Evolutionary conservation across 1,140 invertebrate species (phyloP).

Genomic region (Drosophila mojavensis): DNA sequence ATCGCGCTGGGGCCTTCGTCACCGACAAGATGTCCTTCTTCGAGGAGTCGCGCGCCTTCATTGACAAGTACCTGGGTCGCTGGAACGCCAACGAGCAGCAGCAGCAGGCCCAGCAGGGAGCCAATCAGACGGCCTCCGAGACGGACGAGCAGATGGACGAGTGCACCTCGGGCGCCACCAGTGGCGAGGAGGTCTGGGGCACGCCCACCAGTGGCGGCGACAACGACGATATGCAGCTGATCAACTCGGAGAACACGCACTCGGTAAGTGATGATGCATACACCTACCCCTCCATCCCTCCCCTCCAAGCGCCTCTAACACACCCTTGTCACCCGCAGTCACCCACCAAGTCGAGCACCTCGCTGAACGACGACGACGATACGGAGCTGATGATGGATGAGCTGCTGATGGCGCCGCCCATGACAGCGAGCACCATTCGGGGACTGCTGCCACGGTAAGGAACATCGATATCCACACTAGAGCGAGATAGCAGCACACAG

Average conservation of each 20-base stretch:
- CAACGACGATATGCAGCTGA: constrained; percentile 88
- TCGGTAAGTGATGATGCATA: constrained; percentile 85
- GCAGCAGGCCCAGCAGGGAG: constrained; percentile 21
- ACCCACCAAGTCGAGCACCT: constrained; percentile 87
- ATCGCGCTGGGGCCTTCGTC: constrained; percentile 90
- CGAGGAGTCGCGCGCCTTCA: constrained; percentile 86
- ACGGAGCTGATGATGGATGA: constrained; percentile 90
- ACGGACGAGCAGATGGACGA: constrained; percentile 86
- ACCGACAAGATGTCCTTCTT: constrained; percentile 92
- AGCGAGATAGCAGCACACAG: not conserved
- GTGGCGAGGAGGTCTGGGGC: constrained; percentile 93
- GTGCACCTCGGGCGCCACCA: constrained; percentile 90
- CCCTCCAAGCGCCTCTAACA: not conserved
- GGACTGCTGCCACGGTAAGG: constrained; percentile 87
- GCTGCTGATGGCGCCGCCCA: constrained; percentile 88
- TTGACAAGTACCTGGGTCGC: constrained; percentile 82
- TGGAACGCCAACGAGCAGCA: constrained; percentile 81
- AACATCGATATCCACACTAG: not conserved
- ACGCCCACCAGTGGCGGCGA: constrained; percentile 93
- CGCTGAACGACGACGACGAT: constrained; percentile 88
- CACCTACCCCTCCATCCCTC: no score
- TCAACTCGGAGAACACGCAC: constrained; percentile 88
- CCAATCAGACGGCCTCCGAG: constrained; percentile 84
- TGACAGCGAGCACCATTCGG: constrained; percentile 87
- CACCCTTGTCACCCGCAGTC: constrained; percentile 76